Evolutionary conservation across 2,113 vertebrate genomes (phyloP), one percentile per base, ranked within the genome.

Genomic region (Seriola aureovittata): DNA sequence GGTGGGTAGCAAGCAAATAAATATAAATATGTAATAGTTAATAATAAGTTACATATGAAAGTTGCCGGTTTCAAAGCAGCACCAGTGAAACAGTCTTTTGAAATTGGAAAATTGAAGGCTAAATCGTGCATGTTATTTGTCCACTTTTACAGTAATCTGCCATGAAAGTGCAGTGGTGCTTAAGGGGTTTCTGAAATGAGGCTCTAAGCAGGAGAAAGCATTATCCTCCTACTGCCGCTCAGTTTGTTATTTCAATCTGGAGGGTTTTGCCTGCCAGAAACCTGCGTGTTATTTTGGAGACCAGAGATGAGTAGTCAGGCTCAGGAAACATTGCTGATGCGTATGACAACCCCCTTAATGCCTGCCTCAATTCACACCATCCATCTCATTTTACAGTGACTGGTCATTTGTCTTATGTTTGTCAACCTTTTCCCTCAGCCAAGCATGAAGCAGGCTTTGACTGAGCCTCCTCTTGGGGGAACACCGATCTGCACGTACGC

Each of bases 361-460:
- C 60, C 73, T 80, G 88, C 80, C 82, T 87, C 82, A 88, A 76
- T 91, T 89, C 80, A 89, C 89, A 82, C 83, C 83, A 74, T 85
- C 85, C 71, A 62, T 88, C 86, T 93, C 85, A 80, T 89, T 91
- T 94, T 91, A 89, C 93, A 85, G 72, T 89, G 86, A 88, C 90
- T 91, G 89, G 60, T 82, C 89, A 88, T 93, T 90, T 85, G 68
- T 86, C 82, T 91, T 52, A 4, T 87, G 86, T 93, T 94, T 93
- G 91, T 93, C 89, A 91, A 92, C 84, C 64, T 76, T 82, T 81
- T 82, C 42, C 32, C 29, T 82, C 82, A 91, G 90, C 91, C 91
- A 92, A 87, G 92, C 88, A 89, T 91, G 71, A 88, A 83, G 75
- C 81, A 38, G 78, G 84, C 77, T 81, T 71, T 72, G 77, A 83